Conservation (phyloP, 1,140 invertebrate species). For the fruit fly (Drosophila melanogaster) region DNA sequence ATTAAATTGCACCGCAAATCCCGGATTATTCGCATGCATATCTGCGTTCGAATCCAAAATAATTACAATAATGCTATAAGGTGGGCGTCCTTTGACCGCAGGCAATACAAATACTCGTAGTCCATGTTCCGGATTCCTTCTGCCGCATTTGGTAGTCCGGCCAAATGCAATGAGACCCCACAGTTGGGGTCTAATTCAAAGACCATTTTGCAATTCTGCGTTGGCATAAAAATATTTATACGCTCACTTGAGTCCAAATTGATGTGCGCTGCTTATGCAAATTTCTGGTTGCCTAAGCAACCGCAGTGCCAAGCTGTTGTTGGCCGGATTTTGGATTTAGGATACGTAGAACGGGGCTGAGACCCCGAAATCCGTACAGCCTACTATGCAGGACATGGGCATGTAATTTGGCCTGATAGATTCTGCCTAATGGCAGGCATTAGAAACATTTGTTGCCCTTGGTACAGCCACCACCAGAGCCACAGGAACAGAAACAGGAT, state of each 20-base stretch:
- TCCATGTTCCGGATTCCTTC: neutral
- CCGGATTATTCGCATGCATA: slow-evolving; percentile 60
- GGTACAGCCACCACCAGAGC: slow-evolving; percentile 1
- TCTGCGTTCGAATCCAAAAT: slow-evolving; percentile 38
- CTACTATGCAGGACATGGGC: slow-evolving; percentile 32
- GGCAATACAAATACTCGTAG: slow-evolving; percentile 16
- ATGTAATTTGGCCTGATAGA: slow-evolving; percentile 75
- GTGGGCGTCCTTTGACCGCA: slow-evolving; percentile 48
- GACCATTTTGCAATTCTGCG: slow-evolving; percentile 62
- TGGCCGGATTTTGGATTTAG: slow-evolving; percentile 16
- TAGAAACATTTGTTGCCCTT: slow-evolving; percentile 73
- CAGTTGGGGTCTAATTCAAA: slow-evolving; percentile 21
- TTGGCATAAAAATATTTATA: slow-evolving; percentile 78
- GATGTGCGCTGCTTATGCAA: slow-evolving; percentile 78
- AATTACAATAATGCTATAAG: slow-evolving; percentile 44
- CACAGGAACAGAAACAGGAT: slow-evolving; percentile 7
- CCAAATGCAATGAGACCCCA: slow-evolving; percentile 25
- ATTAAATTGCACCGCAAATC: slow-evolving; percentile 72
- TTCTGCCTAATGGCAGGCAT: slow-evolving; percentile 74
- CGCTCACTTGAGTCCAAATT: slow-evolving; percentile 71
- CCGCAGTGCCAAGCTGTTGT: slow-evolving; percentile 56
- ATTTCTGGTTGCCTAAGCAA: slow-evolving; percentile 75
- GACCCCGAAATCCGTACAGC: neutral
- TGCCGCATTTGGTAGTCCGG: neutral
- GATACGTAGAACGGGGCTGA: too few species aligned